Percentiles rank a stretch among this genome's conserved stretches.
These are phyloP conservation scores for Barypeithes pellucidus DNA, from an alignment of 2,888 invertebrate species.

Conservation along the genomic window DNA sequence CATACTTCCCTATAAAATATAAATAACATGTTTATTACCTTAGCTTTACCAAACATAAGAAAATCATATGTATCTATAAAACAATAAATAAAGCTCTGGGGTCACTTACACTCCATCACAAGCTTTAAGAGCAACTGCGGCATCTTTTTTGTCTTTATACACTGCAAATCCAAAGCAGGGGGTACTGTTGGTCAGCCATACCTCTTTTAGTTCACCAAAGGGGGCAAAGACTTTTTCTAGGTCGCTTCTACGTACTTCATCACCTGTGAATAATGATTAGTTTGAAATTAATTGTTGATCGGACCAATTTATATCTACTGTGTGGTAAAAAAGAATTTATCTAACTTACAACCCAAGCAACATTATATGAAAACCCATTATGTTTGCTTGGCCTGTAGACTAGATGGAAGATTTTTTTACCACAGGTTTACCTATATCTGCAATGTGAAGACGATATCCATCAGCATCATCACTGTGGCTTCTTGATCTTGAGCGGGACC, in stretches of 20 bases:
- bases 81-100: too few species aligned
- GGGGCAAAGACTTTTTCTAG: slow-evolving; percentile 73
- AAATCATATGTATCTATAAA: too few species aligned
- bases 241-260: slow-evolving; percentile 72
- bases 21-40: neutral
- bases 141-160: slow-evolving; percentile 73
- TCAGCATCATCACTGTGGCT: slow-evolving; percentile 68
- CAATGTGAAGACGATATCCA: slow-evolving; percentile 72
- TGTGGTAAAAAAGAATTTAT: too few species aligned
- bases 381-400: too few species aligned
- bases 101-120: slow-evolving; percentile 72
- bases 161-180: slow-evolving; percentile 78
- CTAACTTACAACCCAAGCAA: too few species aligned
- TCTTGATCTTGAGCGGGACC: slow-evolving; percentile 67
- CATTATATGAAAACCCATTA: too few species aligned
- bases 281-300: neutral
- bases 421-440: slow-evolving; percentile 68
- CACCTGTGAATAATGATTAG: slow-evolving; percentile 58
- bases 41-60: too few species aligned
- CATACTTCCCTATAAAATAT: slow-evolving; percentile 70
- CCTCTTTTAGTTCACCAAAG: slow-evolving; percentile 73
- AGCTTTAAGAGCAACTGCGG: slow-evolving; percentile 70
- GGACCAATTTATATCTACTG: too few species aligned
- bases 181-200: slow-evolving; percentile 76
- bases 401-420: too few species aligned